Evolutionary conservation across 2,888 invertebrate genomes (phyloP), one percentile per base, ranked within the genome.

Genomic region (Nezara viridula): DNA sequence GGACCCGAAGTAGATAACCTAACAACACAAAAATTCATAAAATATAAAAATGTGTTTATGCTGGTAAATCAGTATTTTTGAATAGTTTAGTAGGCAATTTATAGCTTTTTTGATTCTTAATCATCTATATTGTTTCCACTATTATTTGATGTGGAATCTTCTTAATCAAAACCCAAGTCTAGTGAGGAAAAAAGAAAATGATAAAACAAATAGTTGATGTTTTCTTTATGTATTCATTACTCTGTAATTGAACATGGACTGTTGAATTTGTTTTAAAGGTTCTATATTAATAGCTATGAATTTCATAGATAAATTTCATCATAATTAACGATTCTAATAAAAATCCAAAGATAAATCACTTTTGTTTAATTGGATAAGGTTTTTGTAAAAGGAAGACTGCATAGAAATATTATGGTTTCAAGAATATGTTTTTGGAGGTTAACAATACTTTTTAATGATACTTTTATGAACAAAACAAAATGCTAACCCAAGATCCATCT

Each of bases 1-100:
- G 96, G 96, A 91, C 96, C 96, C 16, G 94, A 94, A 14, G 95
- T 94, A 89, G 88, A 88, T 21, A 88, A 27, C 88, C 88, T 88
- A 12, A 27, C 24, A 66, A 88, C 4, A 9, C 27, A 73, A 85
- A 55, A 87, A 21, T 73, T 7, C 14, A 37, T 21, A 19, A 73
- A 40, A 7, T 37, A 73, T 32, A 66, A 21, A 73, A 19, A 73
- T 16, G 24, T 12, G 32, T 66, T 4, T 32, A n/a, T n/a, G n/a
- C n/a, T n/a, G n/a, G n/a, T n/a, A n/a, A n/a, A n/a, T n/a, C n/a
- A n/a, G n/a, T n/a, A n/a, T n/a, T n/a, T n/a, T n/a, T n/a, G n/a
- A n/a, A n/a, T n/a, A n/a, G n/a, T n/a, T n/a, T n/a, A n/a, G n/a
- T n/a, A n/a, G n/a, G n/a, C n/a, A n/a, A n/a, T n/a, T n/a, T n/a